Evolutionary conservation across 1,140 invertebrate species (phyloP), one percentile per base, ranked within the genome.

Genomic region (Diabrotica virgifera): DNA sequence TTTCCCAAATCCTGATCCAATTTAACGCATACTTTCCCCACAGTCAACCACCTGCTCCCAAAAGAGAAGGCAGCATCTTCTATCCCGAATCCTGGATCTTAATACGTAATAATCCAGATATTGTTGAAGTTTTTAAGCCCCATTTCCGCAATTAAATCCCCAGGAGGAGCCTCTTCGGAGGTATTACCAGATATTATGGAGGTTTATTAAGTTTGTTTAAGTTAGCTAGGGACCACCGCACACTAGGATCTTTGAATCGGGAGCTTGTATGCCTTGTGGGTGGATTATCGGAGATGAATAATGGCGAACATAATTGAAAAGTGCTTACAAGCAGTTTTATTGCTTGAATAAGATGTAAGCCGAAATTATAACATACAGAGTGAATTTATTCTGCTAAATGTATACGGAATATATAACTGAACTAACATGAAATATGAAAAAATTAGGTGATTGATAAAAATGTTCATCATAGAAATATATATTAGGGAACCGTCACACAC

Each of bases 121-220:
- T 69, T 69, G 67, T 69, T 62, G 56, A 69, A 69, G 64, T 69
- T 69, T 66, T 69, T 66, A 63, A 69, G 64, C 54, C 67, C 50
- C 58, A 69, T 69, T 69, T 69, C 67, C 67, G 67, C 67, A 66
- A 69, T 69, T 69, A 69, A 65, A 69, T 56, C 67, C 65, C 60
- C 54, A 56, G 60, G 53, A 13, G 63, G 51, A 59, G 59, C 63
- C 63, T 68, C 60, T 59, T 52, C 13, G 46, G 62, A 57, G 66
- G 59, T 62, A 68, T 68, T 65, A 65, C 36, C 52, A 59, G 58
- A 59, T 59, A 59, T 59, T 59, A 59, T 50, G 54, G 61, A 46
- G 66, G 54, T 61, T 68, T 68, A 68, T 68, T 64, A 68, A 68
- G 66, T 65, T 68, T 61, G 62, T 65, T 57, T 14, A 68, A 62